These are phyloP conservation scores for Squalus acanthias DNA, from an alignment of 2,797 vertebrate species.

Conservation along the genomic window DNA sequence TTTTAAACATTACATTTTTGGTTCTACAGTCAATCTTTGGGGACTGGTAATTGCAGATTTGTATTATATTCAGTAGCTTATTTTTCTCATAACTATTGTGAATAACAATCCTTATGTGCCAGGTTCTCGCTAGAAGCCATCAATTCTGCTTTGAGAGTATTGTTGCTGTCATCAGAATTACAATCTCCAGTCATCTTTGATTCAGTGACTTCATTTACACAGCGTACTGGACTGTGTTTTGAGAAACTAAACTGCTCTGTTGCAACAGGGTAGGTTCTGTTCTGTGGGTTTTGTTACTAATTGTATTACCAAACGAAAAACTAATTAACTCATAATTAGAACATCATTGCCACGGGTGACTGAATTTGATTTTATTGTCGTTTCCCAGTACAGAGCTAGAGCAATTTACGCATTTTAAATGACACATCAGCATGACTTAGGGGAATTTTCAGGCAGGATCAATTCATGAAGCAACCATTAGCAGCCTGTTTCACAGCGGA, in stretches of 20 bases:
- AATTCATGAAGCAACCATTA: background rate
- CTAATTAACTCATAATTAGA: constrained; percentile 16
- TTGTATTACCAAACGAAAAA: background rate
- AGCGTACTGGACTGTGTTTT: background rate
- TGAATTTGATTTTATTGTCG: constrained; percentile 3
- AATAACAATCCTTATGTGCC: background rate
- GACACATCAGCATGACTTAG: background rate
- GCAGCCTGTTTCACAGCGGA: background rate
- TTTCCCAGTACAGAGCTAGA: background rate
- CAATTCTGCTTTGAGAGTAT: background rate
- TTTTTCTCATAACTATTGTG: background rate
- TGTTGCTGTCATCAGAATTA: background rate
- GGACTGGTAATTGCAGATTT: background rate
- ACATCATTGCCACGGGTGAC: background rate
- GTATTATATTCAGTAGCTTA: too few species aligned
- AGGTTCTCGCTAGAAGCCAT: background rate
- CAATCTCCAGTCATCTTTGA: background rate
- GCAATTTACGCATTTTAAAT: constrained; percentile 24
- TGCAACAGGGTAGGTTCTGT: background rate
- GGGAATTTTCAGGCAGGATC: background rate
- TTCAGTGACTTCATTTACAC: background rate
- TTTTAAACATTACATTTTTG: background rate
- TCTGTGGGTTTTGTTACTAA: background rate
- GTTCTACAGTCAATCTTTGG: background rate
- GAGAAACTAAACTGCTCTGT: background rate